phyloP scores from a whole-genome alignment of 2,113 vertebrate genomes.

The Muscicapa adusta region DNA sequence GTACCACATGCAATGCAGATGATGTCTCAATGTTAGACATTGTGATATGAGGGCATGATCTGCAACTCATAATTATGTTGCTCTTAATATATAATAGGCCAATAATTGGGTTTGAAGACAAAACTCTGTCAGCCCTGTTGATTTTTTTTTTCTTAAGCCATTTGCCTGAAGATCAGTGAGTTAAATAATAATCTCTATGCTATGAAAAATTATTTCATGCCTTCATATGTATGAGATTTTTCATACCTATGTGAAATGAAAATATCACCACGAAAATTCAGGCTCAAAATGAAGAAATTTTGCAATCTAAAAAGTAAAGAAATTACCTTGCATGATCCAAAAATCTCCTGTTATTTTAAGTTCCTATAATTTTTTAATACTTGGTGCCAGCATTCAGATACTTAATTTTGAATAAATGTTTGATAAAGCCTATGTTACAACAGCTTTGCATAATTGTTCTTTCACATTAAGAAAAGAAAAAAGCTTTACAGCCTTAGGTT shows the following conservation, averaged over 20 bases:
- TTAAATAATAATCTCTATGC: background rate
- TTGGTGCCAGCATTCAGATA: background rate
- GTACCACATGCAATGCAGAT: background rate
- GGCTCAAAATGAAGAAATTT: background rate
- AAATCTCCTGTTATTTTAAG: background rate
- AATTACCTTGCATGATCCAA: background rate
- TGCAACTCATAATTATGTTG: background rate
- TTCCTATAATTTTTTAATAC: background rate
- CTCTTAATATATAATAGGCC: background rate
- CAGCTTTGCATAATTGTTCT: background rate
- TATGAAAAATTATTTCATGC: background rate
- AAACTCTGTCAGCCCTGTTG: background rate
- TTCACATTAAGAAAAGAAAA: background rate
- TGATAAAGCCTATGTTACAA: background rate
- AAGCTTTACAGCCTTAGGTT: background rate
- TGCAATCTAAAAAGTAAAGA: background rate
- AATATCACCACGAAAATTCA: background rate
- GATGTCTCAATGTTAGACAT: background rate
- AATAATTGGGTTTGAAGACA: background rate
- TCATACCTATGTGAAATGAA: background rate
- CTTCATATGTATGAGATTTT: background rate
- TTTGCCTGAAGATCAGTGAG: background rate
- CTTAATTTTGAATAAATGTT: background rate
- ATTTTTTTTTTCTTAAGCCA: background rate
- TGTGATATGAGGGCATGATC: accelerated